phyloP scores from a whole-genome alignment of 2,888 invertebrate genomes.

The Steinernema hermaphroditum region DNA sequence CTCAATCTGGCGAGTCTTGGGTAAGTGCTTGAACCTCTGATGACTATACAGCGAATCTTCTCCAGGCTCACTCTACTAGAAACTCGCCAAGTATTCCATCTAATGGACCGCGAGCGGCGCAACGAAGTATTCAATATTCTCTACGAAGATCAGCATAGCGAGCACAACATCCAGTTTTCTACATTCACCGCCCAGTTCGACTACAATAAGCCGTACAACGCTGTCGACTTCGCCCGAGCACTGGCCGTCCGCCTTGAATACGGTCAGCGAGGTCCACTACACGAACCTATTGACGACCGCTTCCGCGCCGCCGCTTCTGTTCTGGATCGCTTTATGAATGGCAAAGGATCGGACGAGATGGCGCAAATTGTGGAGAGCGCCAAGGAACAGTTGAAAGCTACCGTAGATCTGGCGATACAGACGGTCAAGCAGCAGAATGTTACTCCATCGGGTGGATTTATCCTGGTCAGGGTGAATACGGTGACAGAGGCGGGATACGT shows the following conservation, averaged over 20 bases:
- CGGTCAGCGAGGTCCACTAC: neutral
- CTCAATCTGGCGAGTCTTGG: constrained; percentile 47
- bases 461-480: constrained; percentile 1
- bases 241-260: constrained; percentile 44
- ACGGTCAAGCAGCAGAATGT: constrained; percentile 21
- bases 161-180: constrained; percentile 55
- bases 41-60: too few species aligned
- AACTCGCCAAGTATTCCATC: constrained; percentile 52
- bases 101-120: constrained; percentile 50
- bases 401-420: neutral
- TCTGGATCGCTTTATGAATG: constrained; percentile 16
- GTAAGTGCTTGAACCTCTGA: constrained; percentile 18
- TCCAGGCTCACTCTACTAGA: constrained; percentile 58
- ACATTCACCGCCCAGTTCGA: constrained; percentile 59
- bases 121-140: constrained; percentile 52
- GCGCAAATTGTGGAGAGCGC: neutral
- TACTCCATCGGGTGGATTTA: constrained; percentile 5
- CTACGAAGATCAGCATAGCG: constrained; percentile 21
- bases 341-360: neutral
- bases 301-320: neutral
- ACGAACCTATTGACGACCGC: constrained; percentile 7
- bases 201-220: constrained; percentile 49
- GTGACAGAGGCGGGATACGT: neutral
- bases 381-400: neutral
- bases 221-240: constrained; percentile 57